A percentile compares a stretch with the other conserved stretches of the same genome.
Conservation (phyloP, 35 echinoderm and acorn worm species). For the Strongylocentrotus purpuratus region DNA sequence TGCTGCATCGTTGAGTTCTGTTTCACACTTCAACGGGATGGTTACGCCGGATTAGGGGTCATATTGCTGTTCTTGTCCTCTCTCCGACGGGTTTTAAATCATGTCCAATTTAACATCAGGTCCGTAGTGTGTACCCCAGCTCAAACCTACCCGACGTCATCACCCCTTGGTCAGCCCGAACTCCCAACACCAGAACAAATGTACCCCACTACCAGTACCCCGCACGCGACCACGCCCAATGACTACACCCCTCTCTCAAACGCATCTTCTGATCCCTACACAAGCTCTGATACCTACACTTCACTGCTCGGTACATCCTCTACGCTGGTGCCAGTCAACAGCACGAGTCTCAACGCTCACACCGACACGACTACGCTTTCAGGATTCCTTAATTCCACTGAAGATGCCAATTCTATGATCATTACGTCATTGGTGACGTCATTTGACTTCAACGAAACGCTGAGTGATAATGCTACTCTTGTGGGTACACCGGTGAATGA, state of each 20-base stretch:
- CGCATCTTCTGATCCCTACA: background rate
- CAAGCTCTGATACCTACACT: too few relatives aligned
- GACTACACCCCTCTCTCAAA: background rate
- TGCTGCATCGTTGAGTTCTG: background rate
- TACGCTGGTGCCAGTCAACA: background rate
- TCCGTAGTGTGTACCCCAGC: background rate
- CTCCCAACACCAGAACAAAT: background rate
- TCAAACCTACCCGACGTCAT: background rate
- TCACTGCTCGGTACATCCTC: background rate
- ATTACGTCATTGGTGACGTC: conserved; percentile 41
- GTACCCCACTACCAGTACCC: conserved; percentile 8
- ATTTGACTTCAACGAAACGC: conserved; percentile 25
- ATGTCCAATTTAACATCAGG: background rate
- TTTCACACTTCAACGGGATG: background rate
- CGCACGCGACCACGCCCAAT: background rate
- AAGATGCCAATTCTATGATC: background rate
- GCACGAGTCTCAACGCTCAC: background rate
- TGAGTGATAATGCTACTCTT: background rate
- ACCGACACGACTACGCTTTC: background rate
- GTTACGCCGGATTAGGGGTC: background rate
- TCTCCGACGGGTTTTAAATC: background rate
- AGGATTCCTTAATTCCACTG: background rate
- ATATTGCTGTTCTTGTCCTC: background rate
- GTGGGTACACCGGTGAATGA: background rate
- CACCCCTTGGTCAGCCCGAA: background rate